A percentile compares a stretch with the other conserved stretches of the same genome.
Conservation (phyloP, 1,140 invertebrate genomes). For the Ceratina australensis region DNA sequence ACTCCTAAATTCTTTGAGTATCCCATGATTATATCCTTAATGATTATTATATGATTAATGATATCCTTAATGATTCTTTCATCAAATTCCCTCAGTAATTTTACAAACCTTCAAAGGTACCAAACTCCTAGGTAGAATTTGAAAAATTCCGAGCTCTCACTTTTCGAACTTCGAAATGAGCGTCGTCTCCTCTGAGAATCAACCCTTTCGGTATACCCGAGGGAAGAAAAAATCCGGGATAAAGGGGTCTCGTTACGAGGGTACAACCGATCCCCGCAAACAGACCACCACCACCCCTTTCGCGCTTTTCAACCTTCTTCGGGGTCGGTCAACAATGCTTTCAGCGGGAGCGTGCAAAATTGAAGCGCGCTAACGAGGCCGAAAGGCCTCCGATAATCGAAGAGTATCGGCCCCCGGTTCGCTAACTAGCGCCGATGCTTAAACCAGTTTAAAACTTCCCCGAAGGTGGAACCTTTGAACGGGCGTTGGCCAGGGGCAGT, state of each 20-base stretch:
- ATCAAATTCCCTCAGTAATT: not conserved
- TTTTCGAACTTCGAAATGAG: too few relatives aligned
- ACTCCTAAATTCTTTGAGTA: not conserved
- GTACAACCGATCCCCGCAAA: not conserved
- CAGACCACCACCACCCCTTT: not conserved
- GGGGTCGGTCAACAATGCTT: slow-evolving; percentile 23
- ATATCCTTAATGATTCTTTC: not conserved
- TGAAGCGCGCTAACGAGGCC: slow-evolving; percentile 30
- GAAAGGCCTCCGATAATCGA: slow-evolving; percentile 36
- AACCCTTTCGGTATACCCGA: not conserved
- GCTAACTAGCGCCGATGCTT: slow-evolving; percentile 30
- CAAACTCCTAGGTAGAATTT: too few relatives aligned
- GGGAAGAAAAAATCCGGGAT: not conserved
- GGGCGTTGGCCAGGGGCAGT: not conserved
- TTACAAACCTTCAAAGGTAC: not conserved
- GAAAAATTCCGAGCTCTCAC: too few relatives aligned
- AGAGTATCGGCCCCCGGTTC: slow-evolving; percentile 16
- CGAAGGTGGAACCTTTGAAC: slow-evolving; percentile 1
- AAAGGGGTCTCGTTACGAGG: not conserved
- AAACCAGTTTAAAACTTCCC: slow-evolving; percentile 34
- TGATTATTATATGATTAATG: too few relatives aligned
- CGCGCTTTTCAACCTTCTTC: too few relatives aligned
- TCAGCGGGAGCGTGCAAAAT: slow-evolving; percentile 28
- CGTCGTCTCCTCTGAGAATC: too few relatives aligned
- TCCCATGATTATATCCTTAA: not conserved